phyloP scores from a whole-genome alignment of 1,140 invertebrate species.

The Copidosoma floridanum region DNA sequence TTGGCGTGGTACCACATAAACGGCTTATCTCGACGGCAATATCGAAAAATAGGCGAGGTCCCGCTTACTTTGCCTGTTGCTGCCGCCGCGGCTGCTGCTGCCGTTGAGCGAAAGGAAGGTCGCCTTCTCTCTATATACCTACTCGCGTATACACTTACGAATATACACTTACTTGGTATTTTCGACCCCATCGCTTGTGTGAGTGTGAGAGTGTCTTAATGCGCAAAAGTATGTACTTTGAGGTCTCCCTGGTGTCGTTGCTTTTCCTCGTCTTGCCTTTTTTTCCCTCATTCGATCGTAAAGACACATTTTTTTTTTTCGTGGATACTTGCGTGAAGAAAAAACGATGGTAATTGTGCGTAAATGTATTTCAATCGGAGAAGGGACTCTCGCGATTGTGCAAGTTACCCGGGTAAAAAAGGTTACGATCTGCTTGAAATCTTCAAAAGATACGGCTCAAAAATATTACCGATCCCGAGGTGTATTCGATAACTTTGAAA shows the following conservation, averaged over 20 bases:
- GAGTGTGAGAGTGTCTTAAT: too few species aligned
- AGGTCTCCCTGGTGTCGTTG: too few species aligned
- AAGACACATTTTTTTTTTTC: neutral
- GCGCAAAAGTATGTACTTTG: too few species aligned
- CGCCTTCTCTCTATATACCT: neutral
- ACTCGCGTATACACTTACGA: neutral
- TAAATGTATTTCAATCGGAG: too few species aligned
- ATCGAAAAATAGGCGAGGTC: conserved; percentile 21
- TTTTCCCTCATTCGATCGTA: neutral
- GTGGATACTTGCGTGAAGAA: neutral
- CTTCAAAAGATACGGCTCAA: too few species aligned
- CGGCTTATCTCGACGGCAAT: conserved; percentile 10
- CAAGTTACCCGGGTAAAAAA: too few species aligned
- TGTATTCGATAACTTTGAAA: too few species aligned
- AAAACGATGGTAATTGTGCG: neutral
- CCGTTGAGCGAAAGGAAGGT: conserved; percentile 25
- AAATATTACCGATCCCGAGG: too few species aligned
- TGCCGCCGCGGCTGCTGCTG: too few species aligned
- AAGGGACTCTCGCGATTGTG: too few species aligned
- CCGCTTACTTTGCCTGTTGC: conserved; percentile 8
- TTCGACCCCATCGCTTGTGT: neutral
- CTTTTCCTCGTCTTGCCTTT: neutral
- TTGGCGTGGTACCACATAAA: too few species aligned
- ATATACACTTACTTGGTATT: neutral
- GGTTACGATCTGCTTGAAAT: too few species aligned